These are phyloP conservation scores for Bugulina stolonifera DNA, from an alignment of 2,888 invertebrate genomes.

Conservation along the genomic window DNA sequence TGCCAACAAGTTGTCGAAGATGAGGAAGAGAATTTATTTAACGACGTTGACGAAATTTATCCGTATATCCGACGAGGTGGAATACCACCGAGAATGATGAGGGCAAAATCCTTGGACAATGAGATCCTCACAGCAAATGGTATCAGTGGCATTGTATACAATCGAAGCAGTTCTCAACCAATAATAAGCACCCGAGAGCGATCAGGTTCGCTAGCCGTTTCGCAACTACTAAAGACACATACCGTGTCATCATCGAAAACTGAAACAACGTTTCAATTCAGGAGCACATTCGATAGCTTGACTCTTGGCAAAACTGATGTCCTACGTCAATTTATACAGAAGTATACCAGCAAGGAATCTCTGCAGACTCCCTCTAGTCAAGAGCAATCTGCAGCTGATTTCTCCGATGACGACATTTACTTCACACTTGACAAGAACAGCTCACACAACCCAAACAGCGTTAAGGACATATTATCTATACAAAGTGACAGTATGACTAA, in stretches of 20 bases:
- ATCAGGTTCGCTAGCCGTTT: not conserved
- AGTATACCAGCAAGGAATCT: conserved; percentile 5
- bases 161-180: not conserved
- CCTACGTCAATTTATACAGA: not conserved
- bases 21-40: conserved; percentile 68
- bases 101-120: not conserved
- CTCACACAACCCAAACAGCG: not conserved
- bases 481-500: not conserved
- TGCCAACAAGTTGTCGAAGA: conserved; percentile 29
- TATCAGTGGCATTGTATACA: not conserved
- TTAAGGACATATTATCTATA: not conserved
- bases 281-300: not conserved
- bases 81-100: conserved; percentile 62
- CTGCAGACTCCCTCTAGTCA: not conserved
- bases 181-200: not conserved
- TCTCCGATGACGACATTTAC: conserved; percentile 15
- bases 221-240: not conserved
- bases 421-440: not conserved
- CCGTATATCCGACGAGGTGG: conserved; percentile 90
- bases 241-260: not conserved
- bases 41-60: conserved; percentile 93
- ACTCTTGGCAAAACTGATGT: not conserved
- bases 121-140: not conserved
- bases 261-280: conserved; percentile 13
- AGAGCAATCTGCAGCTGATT: not conserved